Base-by-base conservation (phyloP, 2,797 vertebrate genomes). In the Tympanoctomys barrerae region DNA sequence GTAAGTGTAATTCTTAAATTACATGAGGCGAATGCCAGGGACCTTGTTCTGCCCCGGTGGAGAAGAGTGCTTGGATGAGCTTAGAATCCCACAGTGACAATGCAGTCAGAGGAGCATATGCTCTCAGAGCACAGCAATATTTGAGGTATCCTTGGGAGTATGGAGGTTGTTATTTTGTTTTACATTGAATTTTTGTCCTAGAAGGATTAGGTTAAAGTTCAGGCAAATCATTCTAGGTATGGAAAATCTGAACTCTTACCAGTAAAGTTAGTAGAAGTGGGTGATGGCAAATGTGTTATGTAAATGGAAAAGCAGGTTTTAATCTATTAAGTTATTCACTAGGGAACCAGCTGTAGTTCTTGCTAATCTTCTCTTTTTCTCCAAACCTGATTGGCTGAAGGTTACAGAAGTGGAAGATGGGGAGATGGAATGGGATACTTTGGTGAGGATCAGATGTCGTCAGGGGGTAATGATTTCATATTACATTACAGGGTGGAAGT, bases 321-420 rank as follows among this genome's bases (percentile, higher is more conserved):
- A 5, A 2, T 95, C 75, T 54, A 70, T 49, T 89, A 97, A 97
- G 96, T 98, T 97, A 97, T 97, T 98, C 88, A 31, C 79, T 93
- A 64, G 91, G 57, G 81, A 90, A 81, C 82, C 31, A 83, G 78
- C 86, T 19, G 75, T 6, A 26, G 46, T 59, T 78, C 92, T 90
- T 96, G 93, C 71, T 57, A 14, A 71, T 96, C 54, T 77, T 61
- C 79, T 18, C 28, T 89, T 93, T 93, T 49, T 49, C 49, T 49
- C 49, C 49, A 49, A 49, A 49, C 26, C 77, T 84, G 83, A 75
- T 71, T 66, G n/a, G 59, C 80, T 24, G 66, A 33, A 42, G 26
- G 79, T 16, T 46, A 24, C 79, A 62, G 85, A 19, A 49, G 39
- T 18, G 19, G 75, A 54, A 46, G 83, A 0, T 0, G 24, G 21